phyloP scores from a whole-genome alignment of 2,113 vertebrate species.

The Oreochromis aureus region DNA sequence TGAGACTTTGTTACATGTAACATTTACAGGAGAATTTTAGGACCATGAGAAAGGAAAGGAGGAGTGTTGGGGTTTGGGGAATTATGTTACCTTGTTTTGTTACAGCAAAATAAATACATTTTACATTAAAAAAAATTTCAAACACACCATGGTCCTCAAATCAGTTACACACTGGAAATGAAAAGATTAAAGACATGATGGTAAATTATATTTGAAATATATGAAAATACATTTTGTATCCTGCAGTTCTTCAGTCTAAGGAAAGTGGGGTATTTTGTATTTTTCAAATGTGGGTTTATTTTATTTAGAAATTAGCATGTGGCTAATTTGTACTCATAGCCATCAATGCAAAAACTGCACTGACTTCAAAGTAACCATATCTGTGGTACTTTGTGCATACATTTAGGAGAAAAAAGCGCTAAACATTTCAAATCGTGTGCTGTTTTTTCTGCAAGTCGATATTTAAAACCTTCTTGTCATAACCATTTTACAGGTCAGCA shows the following conservation, averaged over 20 bases:
- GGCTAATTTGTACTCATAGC: background rate
- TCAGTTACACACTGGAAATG: background rate
- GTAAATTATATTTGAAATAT: background rate
- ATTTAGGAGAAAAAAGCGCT: background rate
- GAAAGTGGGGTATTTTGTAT: background rate
- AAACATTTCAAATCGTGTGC: background rate
- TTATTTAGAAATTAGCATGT: background rate
- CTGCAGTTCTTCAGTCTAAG: background rate
- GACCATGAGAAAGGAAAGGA: background rate
- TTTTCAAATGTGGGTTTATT: background rate
- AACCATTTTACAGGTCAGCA: background rate
- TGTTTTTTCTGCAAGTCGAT: background rate
- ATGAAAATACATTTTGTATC: background rate
- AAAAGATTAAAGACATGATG: background rate
- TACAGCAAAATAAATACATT: background rate
- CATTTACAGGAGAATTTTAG: background rate
- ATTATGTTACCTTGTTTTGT: background rate
- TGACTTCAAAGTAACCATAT: background rate
- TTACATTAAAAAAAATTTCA: background rate
- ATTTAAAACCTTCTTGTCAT: background rate
- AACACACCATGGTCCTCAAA: background rate
- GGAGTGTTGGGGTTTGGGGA: background rate
- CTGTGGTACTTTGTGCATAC: background rate
- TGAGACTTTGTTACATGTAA: background rate
- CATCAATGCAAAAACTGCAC: background rate